These are phyloP conservation scores for Saguinus midas DNA, from an alignment of 2,113 vertebrate species.

Conservation along the genomic window DNA sequence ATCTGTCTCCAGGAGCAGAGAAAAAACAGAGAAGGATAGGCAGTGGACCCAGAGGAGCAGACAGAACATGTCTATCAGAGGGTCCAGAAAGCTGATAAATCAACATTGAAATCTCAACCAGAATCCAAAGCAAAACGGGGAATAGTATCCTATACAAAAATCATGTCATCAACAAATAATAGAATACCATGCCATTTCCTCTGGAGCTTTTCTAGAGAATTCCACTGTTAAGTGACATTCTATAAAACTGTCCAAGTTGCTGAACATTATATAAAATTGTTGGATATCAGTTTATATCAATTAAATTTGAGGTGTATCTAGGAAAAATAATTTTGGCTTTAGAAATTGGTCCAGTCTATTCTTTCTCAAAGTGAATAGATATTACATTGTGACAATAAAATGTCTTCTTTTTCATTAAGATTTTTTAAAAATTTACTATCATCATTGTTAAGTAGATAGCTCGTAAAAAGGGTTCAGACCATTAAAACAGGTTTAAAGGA, in stretches of 20 bases:
- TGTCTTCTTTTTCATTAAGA: not conserved
- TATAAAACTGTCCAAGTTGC: not conserved
- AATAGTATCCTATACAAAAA: not conserved
- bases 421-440: not conserved
- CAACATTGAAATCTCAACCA: not conserved
- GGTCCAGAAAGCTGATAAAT: not conserved
- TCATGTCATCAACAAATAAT: not conserved
- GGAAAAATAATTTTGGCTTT: conserved; percentile 19
- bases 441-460: not conserved
- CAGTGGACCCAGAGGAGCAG: not conserved
- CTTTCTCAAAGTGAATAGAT: conserved; percentile 5
- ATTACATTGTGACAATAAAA: conserved; percentile 18
- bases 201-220: not conserved
- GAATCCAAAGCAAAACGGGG: not conserved
- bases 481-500: not conserved
- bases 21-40: not conserved
- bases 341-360: not conserved
- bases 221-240: conserved; percentile 12
- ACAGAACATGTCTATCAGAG: not conserved
- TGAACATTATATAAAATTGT: not conserved
- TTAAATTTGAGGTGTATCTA: conserved; percentile 9
- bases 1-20: not conserved
- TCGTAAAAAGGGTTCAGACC: not conserved
- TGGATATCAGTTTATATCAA: not conserved
- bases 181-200: not conserved